Percentiles rank a stretch among this genome's conserved stretches.
phyloP scores from a whole-genome alignment of 2,113 vertebrate species.

The Sylvicapra grimmia region DNA sequence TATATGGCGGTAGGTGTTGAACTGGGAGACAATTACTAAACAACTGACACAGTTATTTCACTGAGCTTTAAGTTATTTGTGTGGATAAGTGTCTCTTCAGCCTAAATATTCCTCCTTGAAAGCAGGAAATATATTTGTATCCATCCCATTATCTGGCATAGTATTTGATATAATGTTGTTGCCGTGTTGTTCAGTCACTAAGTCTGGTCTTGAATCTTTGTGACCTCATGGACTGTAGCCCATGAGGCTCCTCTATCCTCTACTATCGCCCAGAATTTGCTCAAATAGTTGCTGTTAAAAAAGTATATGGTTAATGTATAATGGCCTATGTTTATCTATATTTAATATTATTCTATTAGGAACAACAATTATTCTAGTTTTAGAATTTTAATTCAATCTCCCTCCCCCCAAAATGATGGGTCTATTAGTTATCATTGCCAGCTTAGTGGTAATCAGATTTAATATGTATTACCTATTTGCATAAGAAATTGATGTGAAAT shows the following conservation, averaged over 20 bases:
- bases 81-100: neutral
- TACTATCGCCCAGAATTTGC: neutral
- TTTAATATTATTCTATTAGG: neutral
- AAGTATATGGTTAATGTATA: neutral
- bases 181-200: neutral
- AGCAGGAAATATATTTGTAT: slow-evolving; percentile 27
- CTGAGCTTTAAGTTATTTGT: slow-evolving; percentile 44
- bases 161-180: neutral
- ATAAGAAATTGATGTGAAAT: neutral
- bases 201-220: neutral
- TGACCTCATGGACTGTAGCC: neutral
- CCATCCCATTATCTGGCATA: neutral
- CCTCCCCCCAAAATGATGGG: neutral
- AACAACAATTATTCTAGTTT: neutral
- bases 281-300: neutral
- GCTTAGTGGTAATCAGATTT: neutral
- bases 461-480: neutral
- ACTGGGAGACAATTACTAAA: slow-evolving; percentile 15
- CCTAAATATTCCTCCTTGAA: slow-evolving; percentile 20
- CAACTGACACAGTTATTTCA: slow-evolving; percentile 10
- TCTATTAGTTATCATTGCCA: neutral
- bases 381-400: neutral
- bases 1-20: neutral
- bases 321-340: neutral
- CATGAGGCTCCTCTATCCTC: neutral